Evolutionary conservation across 64 coral and sea anemone species (phyloP), one percentile per base, ranked within the genome.

Genomic region (Stichodactyla helianthus): DNA sequence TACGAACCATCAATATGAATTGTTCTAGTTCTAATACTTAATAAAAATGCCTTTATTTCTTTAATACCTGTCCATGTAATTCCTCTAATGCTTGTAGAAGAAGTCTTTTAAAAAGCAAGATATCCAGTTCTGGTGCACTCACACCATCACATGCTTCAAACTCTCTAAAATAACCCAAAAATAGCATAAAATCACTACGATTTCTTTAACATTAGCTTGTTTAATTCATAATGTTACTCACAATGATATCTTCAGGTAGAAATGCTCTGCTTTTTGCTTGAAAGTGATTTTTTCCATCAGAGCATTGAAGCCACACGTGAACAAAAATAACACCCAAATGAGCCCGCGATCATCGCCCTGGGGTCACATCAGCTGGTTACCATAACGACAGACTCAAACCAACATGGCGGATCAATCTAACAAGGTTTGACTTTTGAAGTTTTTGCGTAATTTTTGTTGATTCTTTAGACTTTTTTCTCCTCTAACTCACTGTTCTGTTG

Each of bases 361-460:
- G 26, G 68, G 68, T 23, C 25, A 74, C 16, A 79, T 51, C 58
- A 63, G 50, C 9, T 76, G 52, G 59, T 68, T 54, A 60, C 87
- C 79, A 88, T 64, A 83, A 13, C 50, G 52, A 83, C 50, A 83
- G 28, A 10, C 16, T 26, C 59, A 83, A 67, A 82, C 79, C 88
- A 89, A 78, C 26, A 90, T 90, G 89, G 89, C 89, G 82, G 89
- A 84, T 83, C 52, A 54, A 17, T 59, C 83, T 13, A 64, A 85
- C 55, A 84, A 90, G 83, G 89, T 74, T 76, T 77, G 89, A 35
- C 25, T 23, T 79, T 77, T 50, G n/a, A 19, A 65, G 59, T 50
- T 79, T 17, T 13, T 13, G 11, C 0, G 12, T 78, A 18, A 79
- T 31, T 50, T 78, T 58, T 15, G 6, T 62, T 25, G 51, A 31